Evolutionary conservation across 1,140 invertebrate genomes (phyloP).

Genomic region (Paralvinella palmiformis): DNA sequence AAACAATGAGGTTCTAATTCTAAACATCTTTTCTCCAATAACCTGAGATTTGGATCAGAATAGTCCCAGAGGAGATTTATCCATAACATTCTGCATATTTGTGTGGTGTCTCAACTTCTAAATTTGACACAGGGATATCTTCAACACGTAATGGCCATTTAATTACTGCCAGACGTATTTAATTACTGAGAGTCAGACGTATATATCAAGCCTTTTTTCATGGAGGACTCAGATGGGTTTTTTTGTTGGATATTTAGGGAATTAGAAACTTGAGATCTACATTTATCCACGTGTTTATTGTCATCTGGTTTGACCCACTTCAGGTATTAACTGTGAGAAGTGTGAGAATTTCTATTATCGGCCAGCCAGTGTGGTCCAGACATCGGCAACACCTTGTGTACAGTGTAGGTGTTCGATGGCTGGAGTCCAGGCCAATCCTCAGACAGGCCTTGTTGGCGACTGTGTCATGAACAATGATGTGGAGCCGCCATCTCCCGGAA

Average conservation of each 20-base stretch:
- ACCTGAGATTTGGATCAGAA: too few relatives aligned
- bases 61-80: too few relatives aligned
- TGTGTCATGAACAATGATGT: constrained; percentile 17
- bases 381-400: constrained; percentile 91
- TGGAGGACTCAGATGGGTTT: not conserved
- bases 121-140: too few relatives aligned
- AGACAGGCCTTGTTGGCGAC: constrained; percentile 16
- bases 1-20: too few relatives aligned
- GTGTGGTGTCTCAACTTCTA: too few relatives aligned
- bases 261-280: too few relatives aligned
- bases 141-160: not conserved
- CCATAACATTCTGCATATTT: too few relatives aligned
- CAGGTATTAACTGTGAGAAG: constrained; percentile 90
- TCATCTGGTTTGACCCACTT: too few relatives aligned
- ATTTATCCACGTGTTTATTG: too few relatives aligned
- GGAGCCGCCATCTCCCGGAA: not conserved
- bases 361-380: constrained; percentile 73
- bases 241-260: too few relatives aligned
- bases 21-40: too few relatives aligned
- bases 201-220: constrained; percentile 58
- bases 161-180: constrained; percentile 67
- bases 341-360: constrained; percentile 88
- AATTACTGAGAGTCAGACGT: constrained; percentile 92
- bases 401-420: constrained; percentile 63
- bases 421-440: constrained; percentile 53